phyloP scores from a whole-genome alignment of 2,113 vertebrate genomes.

The Physeter macrocephalus region DNA sequence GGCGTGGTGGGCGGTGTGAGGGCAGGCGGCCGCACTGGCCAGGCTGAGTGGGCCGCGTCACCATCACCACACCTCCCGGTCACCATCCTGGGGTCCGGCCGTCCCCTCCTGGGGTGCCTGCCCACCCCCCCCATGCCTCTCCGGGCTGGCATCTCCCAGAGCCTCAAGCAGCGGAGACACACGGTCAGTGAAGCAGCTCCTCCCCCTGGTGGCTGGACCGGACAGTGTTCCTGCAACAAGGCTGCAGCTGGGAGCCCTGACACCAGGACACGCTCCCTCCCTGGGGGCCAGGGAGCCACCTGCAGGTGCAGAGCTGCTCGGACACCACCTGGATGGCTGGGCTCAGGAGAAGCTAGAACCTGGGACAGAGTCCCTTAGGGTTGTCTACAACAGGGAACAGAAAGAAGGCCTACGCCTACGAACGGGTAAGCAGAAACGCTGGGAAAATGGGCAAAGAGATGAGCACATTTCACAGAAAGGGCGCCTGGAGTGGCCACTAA shows the following conservation, averaged over 20 bases:
- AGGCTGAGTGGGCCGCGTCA: neutral
- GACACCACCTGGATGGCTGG: neutral
- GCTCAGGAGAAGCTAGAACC: neutral
- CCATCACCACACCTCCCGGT: too few species aligned
- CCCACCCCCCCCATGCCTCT: neutral
- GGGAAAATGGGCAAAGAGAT: neutral
- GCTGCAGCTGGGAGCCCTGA: fast-evolving
- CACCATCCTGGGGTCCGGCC: neutral
- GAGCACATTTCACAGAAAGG: neutral
- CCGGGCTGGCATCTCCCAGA: fast-evolving
- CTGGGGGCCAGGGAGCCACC: neutral
- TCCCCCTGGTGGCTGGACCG: neutral
- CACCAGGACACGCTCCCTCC: fast-evolving
- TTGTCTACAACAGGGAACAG: too few species aligned
- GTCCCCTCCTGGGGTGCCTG: neutral
- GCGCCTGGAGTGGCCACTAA: neutral
- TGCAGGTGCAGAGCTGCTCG: neutral
- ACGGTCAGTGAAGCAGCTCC: neutral
- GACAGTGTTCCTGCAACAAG: fast-evolving
- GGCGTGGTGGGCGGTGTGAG: neutral
- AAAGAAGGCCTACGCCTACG: too few species aligned
- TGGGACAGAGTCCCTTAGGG: too few species aligned
- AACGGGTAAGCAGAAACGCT: too few species aligned
- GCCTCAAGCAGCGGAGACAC: neutral
- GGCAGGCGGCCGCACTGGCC: neutral